These are phyloP conservation scores for Trididemnum nubilum DNA, from an alignment of 23 tunicate species.

Conservation along the genomic window DNA sequence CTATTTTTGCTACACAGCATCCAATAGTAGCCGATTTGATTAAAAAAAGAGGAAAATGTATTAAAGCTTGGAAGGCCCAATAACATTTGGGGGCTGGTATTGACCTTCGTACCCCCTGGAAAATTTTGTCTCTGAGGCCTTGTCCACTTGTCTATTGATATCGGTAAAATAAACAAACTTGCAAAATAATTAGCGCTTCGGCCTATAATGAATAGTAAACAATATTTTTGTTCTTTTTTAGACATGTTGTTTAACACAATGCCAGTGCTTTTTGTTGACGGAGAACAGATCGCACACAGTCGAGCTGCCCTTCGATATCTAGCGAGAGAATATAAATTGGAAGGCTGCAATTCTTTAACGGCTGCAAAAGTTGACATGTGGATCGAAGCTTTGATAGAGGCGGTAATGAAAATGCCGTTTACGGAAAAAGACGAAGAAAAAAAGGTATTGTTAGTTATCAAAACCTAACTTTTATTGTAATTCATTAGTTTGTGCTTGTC, in stretches of 20 bases:
- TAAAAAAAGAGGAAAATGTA: too few species aligned
- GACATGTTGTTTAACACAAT: conserved; percentile 39
- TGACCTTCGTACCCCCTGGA: too few species aligned
- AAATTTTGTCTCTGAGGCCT: too few species aligned
- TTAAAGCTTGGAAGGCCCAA: too few species aligned
- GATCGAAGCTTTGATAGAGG: conserved; percentile 28
- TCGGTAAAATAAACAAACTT: too few species aligned
- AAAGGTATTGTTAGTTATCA: conserved; percentile 9
- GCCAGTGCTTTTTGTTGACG: conserved; percentile 53
- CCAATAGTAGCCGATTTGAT: too few species aligned
- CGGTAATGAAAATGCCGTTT: conserved; percentile 25
- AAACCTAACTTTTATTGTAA: background rate
- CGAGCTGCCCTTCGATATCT: conserved; percentile 33
- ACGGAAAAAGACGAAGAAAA: conserved; percentile 9
- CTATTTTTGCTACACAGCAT: too few species aligned
- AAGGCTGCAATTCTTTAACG: conserved; percentile 16
- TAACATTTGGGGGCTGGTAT: too few species aligned
- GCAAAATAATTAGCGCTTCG: too few species aligned
- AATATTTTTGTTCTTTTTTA: too few species aligned
- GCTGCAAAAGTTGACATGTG: conserved; percentile 38
- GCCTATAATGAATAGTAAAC: too few species aligned
- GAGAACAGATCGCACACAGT: conserved; percentile 55
- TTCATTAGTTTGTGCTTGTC: background rate
- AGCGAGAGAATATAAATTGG: conserved; percentile 27
- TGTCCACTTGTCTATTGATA: too few species aligned